Percentiles rank a stretch among this genome's conserved stretches.
Conservation (phyloP, 1,140 invertebrate species). For the Drosophila insularis region DNA sequence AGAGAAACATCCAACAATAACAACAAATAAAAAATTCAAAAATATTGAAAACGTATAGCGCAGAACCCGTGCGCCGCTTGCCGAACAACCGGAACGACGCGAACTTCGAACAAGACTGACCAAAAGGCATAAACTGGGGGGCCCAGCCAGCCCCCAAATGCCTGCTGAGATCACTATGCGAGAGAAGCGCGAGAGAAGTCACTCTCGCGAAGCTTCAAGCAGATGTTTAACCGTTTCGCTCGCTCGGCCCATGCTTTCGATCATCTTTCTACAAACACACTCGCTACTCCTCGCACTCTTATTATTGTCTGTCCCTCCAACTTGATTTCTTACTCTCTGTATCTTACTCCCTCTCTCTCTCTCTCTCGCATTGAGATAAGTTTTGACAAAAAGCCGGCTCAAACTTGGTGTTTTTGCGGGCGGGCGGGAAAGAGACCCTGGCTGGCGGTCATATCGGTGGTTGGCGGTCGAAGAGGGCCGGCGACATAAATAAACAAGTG, state of each 20-base stretch:
- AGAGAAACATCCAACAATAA: neutral
- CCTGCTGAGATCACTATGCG: neutral
- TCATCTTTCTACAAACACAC: neutral
- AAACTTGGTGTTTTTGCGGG: neutral
- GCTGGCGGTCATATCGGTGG: too few species aligned
- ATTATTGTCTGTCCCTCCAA: neutral
- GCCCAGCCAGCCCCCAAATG: constrained; percentile 25
- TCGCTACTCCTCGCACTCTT: constrained; percentile 32
- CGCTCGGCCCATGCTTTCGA: constrained; percentile 14
- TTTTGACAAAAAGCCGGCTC: constrained; percentile 57
- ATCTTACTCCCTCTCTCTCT: neutral
- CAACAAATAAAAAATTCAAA: constrained; percentile 10
- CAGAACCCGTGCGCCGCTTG: constrained; percentile 58
- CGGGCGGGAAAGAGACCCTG: neutral
- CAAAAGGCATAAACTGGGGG: constrained; percentile 25
- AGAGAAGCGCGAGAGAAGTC: neutral
- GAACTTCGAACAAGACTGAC: constrained; percentile 76
- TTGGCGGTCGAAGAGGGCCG: constrained; percentile 1
- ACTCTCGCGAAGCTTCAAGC: constrained; percentile 4
- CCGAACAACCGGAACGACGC: constrained; percentile 73
- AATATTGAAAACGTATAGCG: constrained; percentile 17
- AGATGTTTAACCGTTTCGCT: constrained; percentile 60
- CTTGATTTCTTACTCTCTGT: neutral
- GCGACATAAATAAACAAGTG: constrained; percentile 78
- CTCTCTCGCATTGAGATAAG: constrained; percentile 52